Base-by-base conservation (phyloP, 2,113 vertebrate species). In the Patagioenas fasciata region DNA sequence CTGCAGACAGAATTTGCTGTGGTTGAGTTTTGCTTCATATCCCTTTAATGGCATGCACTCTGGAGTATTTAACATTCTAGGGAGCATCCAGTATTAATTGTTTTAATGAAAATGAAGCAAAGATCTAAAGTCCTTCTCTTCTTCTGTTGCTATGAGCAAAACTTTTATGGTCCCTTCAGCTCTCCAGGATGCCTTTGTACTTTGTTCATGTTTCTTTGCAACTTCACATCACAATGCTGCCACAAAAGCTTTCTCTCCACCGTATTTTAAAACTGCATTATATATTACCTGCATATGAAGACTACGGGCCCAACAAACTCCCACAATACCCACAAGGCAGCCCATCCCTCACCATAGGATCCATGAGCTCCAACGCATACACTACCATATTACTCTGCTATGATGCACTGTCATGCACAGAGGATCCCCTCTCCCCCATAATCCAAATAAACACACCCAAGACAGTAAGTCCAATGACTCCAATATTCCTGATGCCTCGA, bases 381-480 rank as follows among this genome's bases (percentile, higher is more conserved):
- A 16, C 21, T 32, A 86, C 12, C 2, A 0, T 64, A 54, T 32
- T 51, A 8, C 19, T 91, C 13, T 82, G 40, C 60, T 36, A 21
- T 25, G 34, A 69, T 53, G 38, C 29, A 64, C 23, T 73, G 11
- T 4, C 54, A 53, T 8, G 24, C 28, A 50, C 28, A 81, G 56
- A 67, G 21, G 31, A 29, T 31, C 36, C 42, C 66, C 2, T 36
- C 24, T 40, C 28, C 78, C 73, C 61, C 24, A 31, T 29, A 92
- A 75, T 72, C 74, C 67, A 56, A 60, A 65, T 65, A 64, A 84
- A 98, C 98, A 96, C 98, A 99, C 99, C 99, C 97, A 99, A 97
- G 77, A 99, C 99, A 7, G 99, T 99, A 94, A 99, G 99, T 80
- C 99, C 99, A 54, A 99, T 98, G 81, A 99, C 98, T 26, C 99